Evolutionary conservation across 2,888 invertebrate species (phyloP), one percentile per base, ranked within the genome.

Genomic region (Thumatha senex): DNA sequence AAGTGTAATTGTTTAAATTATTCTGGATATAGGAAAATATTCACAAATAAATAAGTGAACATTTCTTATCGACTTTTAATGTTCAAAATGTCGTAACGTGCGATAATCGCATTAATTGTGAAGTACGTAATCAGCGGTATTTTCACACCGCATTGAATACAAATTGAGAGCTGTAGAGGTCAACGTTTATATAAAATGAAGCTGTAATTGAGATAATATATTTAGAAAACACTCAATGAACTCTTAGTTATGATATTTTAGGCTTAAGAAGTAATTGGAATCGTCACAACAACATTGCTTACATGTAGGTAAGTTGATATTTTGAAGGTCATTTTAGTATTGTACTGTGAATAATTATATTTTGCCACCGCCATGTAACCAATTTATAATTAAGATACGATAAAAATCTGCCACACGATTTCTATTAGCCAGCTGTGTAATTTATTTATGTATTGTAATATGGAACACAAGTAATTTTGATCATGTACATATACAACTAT

Each of bases 121-220:
- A 51, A 48, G 14, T 33, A 33, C 31, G 15, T 54, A 68, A 55
- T 62, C 53, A 48, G 55, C 49, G 58, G 51, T 61, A 49, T 36
- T 51, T 58, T 41, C 47, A 70, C 59, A 58, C 46, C 57, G 15
- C 58, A 53, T 51, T 58, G 50, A 46, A 67, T 61, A 63, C 56
- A 56, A 29, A 35, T 44, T 56, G 45, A 59, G 2, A 24, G 5
- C 18, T n/a, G n/a, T n/a, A n/a, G 56, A 57, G 56, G 51, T 56
- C 43, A 51, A 15, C n/a, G 34, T 53, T 48, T 50, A 41, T 36
- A 38, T n/a, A 46, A 39, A 64, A 52, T 50, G 52, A 48, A 45
- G 53, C 42, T 47, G n/a, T 48, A 47, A 15, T 48, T 54, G 44
- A 33, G 40, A 30, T 36, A n/a, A n/a, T n/a, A n/a, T 31, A 30